Evolutionary conservation across 2,113 vertebrate genomes (phyloP).

Genomic region (Paradisaea rubra): DNA sequence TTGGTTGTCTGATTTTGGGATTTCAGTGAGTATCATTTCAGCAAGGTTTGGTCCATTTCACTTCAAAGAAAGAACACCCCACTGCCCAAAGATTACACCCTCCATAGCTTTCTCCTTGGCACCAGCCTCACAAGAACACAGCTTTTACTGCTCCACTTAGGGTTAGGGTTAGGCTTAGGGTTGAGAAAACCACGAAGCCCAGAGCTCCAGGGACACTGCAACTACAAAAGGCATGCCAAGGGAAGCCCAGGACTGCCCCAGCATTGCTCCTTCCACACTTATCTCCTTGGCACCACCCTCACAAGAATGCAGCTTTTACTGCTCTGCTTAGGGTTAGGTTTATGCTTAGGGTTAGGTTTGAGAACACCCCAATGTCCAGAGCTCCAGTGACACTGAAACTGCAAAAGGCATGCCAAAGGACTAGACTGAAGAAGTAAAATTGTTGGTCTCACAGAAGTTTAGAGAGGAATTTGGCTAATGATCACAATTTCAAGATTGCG

Average conservation of each 20-base stretch:
- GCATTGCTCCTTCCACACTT: not conserved
- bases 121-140: not conserved
- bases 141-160: not conserved
- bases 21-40: not conserved
- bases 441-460: not conserved
- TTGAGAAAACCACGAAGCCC: not conserved
- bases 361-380: not conserved
- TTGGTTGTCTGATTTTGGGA: not conserved
- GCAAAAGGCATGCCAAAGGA: not conserved
- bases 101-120: not conserved
- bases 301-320: not conserved
- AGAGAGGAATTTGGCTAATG: not conserved
- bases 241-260: not conserved
- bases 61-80: not conserved
- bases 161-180: not conserved
- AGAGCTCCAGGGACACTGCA: not conserved
- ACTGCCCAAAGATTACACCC: not conserved
- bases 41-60: not conserved
- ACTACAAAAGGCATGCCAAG: not conserved
- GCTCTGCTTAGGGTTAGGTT: not conserved
- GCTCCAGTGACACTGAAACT: not conserved
- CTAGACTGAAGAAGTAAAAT: not conserved
- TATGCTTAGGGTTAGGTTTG: not conserved
- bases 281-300: not conserved
- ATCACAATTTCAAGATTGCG: not conserved